phyloP scores from a whole-genome alignment of 1,140 invertebrate genomes.

The Trichonephila inaurata region DNA sequence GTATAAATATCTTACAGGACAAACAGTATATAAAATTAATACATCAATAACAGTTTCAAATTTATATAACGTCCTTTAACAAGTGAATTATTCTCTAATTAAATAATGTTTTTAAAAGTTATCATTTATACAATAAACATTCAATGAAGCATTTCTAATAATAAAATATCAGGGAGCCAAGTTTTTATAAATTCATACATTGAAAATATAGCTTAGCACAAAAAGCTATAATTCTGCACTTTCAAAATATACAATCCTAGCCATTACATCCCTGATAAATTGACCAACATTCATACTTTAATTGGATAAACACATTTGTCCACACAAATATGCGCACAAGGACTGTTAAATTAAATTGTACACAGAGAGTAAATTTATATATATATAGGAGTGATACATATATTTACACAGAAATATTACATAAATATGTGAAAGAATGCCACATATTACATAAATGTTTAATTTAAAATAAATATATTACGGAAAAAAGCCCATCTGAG shows the following conservation, averaged over 20 bases:
- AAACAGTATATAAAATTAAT: neutral
- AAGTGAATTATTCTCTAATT: neutral
- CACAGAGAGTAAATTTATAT: slow-evolving; percentile 1
- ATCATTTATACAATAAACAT: neutral
- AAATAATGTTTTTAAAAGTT: neutral
- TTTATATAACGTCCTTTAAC: neutral
- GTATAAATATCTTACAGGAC: neutral
- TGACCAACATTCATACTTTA: neutral
- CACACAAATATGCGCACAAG: neutral
- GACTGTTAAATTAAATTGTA: slow-evolving; percentile 21
- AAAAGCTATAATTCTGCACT: neutral
- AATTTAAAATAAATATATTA: slow-evolving; percentile 14
- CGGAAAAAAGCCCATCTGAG: too few species aligned
- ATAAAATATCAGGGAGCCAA: slow-evolving; percentile 15
- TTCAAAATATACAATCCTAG: neutral
- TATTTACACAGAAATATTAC: slow-evolving; percentile 28
- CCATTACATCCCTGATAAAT: neutral
- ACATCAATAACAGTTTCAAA: slow-evolving; percentile 23
- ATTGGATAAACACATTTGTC: neutral
- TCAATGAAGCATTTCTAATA: slow-evolving; percentile 4
- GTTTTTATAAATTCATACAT: neutral
- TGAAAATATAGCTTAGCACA: slow-evolving; percentile 17
- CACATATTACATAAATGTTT: neutral
- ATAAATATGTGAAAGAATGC: neutral
- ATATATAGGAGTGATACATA: neutral